Base-by-base conservation (phyloP, 2,888 invertebrate genomes). In the Nemotelus pantherinus region DNA sequence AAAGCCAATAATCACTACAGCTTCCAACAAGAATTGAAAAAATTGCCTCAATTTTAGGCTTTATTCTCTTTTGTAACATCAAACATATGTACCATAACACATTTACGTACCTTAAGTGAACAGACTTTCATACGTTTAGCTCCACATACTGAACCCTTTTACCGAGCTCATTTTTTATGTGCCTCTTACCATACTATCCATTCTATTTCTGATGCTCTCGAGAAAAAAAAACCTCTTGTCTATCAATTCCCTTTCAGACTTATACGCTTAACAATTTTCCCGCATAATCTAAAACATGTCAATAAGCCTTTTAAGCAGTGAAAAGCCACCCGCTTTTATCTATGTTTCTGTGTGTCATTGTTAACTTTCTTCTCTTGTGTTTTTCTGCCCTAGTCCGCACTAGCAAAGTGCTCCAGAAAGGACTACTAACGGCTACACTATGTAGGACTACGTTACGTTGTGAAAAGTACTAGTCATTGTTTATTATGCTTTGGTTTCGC, bases 221-320 rank as follows among this genome's bases (percentile, higher is more conserved):
- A 25, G 25, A 25, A 25, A 25, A 25, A 25, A 25, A 25, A 25
- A n/a, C 47, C 65, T 65, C 65, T 65, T 44, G 45, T 47, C 65
- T 65, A 65, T 65, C 45, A 65, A 65, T 47, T 65, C 41, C 44
- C 65, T 65, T 9, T 7, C 25, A 65, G 45, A 47, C 47, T 47
- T 5, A 7, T 47, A 25, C 47, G 3, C 65, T 70, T 53, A 55
- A 41, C 70, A 55, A 43, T 70, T 55, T 55, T 55, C 39, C n/a
- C 70, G 9, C 10, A 63, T 44, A 55, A 70, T 43, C 70, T 53
- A 55, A 70, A 70, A 55, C 53, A 70, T 70, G 70, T 70, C 70
- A 70, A 70, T 70, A 53, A 70, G 70, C 70, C 70, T 70, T 70
- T 70, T 50, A 55, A 55, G 70, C 55, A 43, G n/a, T 50, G 48